These are phyloP conservation scores for Hesperia comma DNA, from an alignment of 2,888 invertebrate genomes.

Conservation along the genomic window DNA sequence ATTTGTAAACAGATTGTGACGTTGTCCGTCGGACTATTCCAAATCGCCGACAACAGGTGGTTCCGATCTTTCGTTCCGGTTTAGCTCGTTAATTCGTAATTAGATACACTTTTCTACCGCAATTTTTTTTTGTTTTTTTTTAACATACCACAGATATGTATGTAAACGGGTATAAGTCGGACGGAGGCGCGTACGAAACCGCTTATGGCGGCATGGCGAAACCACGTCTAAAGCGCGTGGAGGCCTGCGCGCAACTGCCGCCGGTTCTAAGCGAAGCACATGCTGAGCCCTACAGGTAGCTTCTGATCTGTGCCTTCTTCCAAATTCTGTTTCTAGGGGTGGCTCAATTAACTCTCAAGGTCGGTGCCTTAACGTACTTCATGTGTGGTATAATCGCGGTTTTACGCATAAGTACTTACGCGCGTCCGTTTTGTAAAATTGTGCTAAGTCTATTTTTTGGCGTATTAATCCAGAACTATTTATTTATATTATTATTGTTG, in stretches of 20 bases:
- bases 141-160: conserved; percentile 45
- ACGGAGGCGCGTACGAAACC: conserved; percentile 59
- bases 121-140: conserved; percentile 37
- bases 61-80: conserved; percentile 46
- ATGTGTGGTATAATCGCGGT: not conserved
- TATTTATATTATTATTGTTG: no score
- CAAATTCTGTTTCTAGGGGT: conserved; percentile 61
- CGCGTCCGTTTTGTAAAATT: no score
- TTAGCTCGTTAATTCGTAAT: conserved; percentile 41
- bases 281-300: conserved; percentile 76
- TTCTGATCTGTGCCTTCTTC: conserved; percentile 61
- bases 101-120: conserved; percentile 31
- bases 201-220: conserved; percentile 61
- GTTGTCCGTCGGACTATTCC: conserved; percentile 70
- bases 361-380: not conserved
- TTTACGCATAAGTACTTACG: no score
- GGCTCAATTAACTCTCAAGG: conserved; percentile 40
- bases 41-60: conserved; percentile 79
- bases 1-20: conserved; percentile 82
- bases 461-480: no score
- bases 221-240: conserved; percentile 73
- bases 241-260: conserved; percentile 81
- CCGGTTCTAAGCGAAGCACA: conserved; percentile 51
- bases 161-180: conserved; percentile 49
- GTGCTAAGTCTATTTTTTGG: no score